Percentiles rank a stretch among this genome's conserved stretches.
These are phyloP conservation scores for Chlorops oryzae DNA, from an alignment of 1,140 invertebrate genomes.

Conservation along the genomic window DNA sequence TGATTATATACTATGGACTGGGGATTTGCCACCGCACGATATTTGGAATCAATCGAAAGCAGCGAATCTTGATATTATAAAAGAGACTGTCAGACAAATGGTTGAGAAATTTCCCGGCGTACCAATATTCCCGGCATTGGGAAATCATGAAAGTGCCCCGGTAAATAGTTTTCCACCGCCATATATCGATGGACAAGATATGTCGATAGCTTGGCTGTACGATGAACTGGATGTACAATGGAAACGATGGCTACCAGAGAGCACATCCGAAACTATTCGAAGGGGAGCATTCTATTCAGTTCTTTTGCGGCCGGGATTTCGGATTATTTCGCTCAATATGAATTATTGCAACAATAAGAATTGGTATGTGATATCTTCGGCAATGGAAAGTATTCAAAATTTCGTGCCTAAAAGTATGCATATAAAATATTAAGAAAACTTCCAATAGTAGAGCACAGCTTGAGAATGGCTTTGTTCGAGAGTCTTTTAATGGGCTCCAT, in stretches of 20 bases:
- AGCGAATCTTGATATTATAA: conserved; percentile 79
- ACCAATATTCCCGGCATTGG: conserved; percentile 88
- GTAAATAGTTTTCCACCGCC: conserved; percentile 94
- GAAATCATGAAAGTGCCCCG: conserved; percentile 93
- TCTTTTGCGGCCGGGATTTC: conserved; percentile 76
- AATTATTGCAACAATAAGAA: conserved; percentile 96
- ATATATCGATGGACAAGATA: conserved; percentile 73
- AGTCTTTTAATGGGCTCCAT: too few relatives aligned
- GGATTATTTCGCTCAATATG: conserved; percentile 86
- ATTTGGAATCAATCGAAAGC: conserved; percentile 94
- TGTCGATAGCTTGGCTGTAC: conserved; percentile 89
- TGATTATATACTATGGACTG: conserved; percentile 98
- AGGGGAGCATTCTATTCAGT: conserved; percentile 88
- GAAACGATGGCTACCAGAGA: conserved; percentile 81
- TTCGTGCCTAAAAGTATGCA: neutral
- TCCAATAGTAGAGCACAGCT: too few relatives aligned
- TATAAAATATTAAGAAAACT: too few relatives aligned
- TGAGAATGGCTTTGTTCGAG: too few relatives aligned
- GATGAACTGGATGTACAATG: conserved; percentile 74
- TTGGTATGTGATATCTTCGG: conserved; percentile 56
- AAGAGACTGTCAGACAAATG: conserved; percentile 79
- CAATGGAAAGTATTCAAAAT: neutral
- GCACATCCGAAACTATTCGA: conserved; percentile 74
- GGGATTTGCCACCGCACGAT: conserved; percentile 93
- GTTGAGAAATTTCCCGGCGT: conserved; percentile 81